These are phyloP conservation scores for Hypothenemus hampei DNA, from an alignment of 1,140 invertebrate genomes.

Conservation along the genomic window DNA sequence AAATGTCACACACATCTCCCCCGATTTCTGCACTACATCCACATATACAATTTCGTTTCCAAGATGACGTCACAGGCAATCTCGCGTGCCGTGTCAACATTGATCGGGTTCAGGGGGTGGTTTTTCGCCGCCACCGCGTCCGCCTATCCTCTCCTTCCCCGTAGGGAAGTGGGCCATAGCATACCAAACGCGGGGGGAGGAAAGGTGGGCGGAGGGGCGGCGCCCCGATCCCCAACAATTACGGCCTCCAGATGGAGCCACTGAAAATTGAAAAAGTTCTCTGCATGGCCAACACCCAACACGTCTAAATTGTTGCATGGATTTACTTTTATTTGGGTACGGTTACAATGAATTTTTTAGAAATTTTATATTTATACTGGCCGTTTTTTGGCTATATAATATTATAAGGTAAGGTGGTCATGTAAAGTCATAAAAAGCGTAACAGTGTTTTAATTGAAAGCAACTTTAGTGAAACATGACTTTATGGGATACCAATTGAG, in stretches of 20 bases:
- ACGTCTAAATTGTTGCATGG: too few relatives aligned
- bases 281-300: constrained; percentile 18
- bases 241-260: constrained; percentile 30
- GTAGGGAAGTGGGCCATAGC: background rate
- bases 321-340: too few relatives aligned
- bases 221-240: constrained; percentile 25
- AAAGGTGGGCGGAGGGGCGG: constrained; percentile 3
- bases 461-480: too few relatives aligned
- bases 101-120: constrained; percentile 28
- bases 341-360: too few relatives aligned
- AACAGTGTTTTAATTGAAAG: too few relatives aligned
- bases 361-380: too few relatives aligned
- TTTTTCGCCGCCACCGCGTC: constrained; percentile 19
- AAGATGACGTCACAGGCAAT: constrained; percentile 28
- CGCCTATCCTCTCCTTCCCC: background rate
- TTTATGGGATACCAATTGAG: too few relatives aligned
- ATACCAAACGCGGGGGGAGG: constrained; percentile 3
- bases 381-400: too few relatives aligned
- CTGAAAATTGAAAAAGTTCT: constrained; percentile 31
- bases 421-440: too few relatives aligned
- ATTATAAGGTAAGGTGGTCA: too few relatives aligned
- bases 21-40: constrained; percentile 25
- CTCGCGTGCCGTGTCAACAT: constrained; percentile 33
- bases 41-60: constrained; percentile 24
- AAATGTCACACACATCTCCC: background rate